Percentiles rank a stretch among this genome's conserved stretches.
phyloP scores from a whole-genome alignment of 1,140 invertebrate genomes.

The Bilobella aurantiaca region DNA sequence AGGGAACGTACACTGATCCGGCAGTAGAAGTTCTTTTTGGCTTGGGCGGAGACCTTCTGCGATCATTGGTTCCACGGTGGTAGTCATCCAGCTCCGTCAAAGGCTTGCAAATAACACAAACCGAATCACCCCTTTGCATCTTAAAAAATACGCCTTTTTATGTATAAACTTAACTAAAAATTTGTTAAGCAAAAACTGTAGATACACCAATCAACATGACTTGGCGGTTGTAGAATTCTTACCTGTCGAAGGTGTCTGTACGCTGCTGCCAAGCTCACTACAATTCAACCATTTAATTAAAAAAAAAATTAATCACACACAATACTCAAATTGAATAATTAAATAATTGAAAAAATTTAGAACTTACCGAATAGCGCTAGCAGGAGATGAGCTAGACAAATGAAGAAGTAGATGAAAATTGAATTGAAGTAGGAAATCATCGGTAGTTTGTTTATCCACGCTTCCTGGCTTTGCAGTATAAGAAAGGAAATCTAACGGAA shows the following conservation, averaged over 20 bases:
- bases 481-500: not conserved
- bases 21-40: not conserved
- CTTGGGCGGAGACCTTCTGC: not conserved
- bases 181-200: too few species aligned
- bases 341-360: too few species aligned
- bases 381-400: not conserved
- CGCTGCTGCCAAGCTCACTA: conserved; percentile 1
- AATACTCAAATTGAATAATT: not conserved
- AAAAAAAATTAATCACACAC: not conserved
- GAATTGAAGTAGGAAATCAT: not conserved
- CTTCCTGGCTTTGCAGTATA: not conserved
- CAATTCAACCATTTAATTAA: not conserved
- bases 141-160: too few species aligned
- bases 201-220: too few species aligned
- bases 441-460: not conserved
- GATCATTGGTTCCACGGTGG: conserved; percentile 2
- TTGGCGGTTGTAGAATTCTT: not conserved
- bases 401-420: not conserved
- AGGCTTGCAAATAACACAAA: not conserved
- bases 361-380: not conserved
- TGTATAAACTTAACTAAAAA: too few species aligned
- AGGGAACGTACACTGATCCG: not conserved
- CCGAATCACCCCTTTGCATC: too few species aligned
- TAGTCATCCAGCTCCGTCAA: not conserved
- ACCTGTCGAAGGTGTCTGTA: not conserved